Evolutionary conservation across 2,113 vertebrate species (phyloP).

Genomic region (Chamaea fasciata): DNA sequence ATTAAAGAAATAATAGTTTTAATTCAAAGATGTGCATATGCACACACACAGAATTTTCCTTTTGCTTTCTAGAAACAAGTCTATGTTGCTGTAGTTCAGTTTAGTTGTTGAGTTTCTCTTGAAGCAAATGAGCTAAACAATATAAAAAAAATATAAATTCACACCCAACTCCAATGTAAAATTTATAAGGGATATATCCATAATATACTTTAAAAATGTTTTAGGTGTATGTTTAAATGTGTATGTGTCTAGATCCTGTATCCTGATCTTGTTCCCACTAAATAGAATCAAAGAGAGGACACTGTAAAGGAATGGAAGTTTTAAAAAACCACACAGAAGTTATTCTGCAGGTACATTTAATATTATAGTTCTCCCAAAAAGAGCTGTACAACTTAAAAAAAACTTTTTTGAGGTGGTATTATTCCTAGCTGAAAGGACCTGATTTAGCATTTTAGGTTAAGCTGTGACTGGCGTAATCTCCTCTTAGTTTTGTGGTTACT

Average conservation of each 20-base stretch:
- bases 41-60: not conserved
- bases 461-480: not conserved
- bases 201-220: not conserved
- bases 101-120: not conserved
- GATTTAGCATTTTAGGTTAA: not conserved
- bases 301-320: not conserved
- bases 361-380: not conserved
- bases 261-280: not conserved
- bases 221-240: not conserved
- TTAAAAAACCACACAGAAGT: not conserved
- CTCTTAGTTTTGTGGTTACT: not conserved
- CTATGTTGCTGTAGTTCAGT: not conserved
- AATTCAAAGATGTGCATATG: not conserved
- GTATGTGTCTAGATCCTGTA: not conserved
- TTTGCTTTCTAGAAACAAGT: not conserved
- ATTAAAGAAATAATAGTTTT: not conserved
- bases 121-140: not conserved
- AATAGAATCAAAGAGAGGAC: not conserved
- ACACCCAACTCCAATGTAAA: not conserved
- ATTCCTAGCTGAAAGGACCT: not conserved
- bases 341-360: not conserved
- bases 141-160: not conserved
- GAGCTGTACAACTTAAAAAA: not conserved
- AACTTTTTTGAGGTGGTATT: not conserved
- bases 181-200: not conserved